Evolutionary conservation across 2,797 vertebrate species (phyloP), one percentile per base, ranked within the genome.

Genomic region (Prunella strophiata): DNA sequence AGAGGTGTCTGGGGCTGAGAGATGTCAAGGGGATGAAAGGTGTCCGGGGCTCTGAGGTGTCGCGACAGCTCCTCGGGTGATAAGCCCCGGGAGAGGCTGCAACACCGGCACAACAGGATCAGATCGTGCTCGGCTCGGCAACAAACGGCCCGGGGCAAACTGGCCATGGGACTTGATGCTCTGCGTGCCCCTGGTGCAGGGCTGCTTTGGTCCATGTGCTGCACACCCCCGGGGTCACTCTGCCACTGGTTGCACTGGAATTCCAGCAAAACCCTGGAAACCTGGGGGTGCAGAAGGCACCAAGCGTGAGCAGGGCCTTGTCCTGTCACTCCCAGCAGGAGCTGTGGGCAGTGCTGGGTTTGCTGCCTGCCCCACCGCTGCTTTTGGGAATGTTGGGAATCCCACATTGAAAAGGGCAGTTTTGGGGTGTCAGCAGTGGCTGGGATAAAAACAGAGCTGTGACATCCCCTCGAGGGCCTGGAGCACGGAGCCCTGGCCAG

Each of bases 51-150:
- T 36, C 36, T 9, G 36, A 36, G 72, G 36, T 20, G 65, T 10
- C 3, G 7, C 5, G 48, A 27, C 34, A 19, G 36, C 2, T 20
- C 30, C 3, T 17, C 0, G 19, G 16, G 40, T 0, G 4, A 5
- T 52, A 30, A n/a, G 51, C 5, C 25, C 47, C 2, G 7, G 29
- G 50, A 79, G 29, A 34, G 52, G 63, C 51, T 36, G 65, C 40
- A 15, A 11, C 23, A 19, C 5, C 23, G 1, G 54, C 38, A 3
- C 38, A 1, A 1, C 0, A 17, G 26, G 50, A 17, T 51, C 13
- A 8, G 32, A 34, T 45, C 19, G 58, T 0, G 2, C 48, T 59
- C 7, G 7, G 67, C 43, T 58, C 27, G 3, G 0, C 1, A n/a
- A 17, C 50, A 29, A 32, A 50, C 2, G 57, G 9, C 45, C 15